phyloP scores from a whole-genome alignment of 2,797 vertebrate species.

The Cynodonichthys magdalenae region DNA sequence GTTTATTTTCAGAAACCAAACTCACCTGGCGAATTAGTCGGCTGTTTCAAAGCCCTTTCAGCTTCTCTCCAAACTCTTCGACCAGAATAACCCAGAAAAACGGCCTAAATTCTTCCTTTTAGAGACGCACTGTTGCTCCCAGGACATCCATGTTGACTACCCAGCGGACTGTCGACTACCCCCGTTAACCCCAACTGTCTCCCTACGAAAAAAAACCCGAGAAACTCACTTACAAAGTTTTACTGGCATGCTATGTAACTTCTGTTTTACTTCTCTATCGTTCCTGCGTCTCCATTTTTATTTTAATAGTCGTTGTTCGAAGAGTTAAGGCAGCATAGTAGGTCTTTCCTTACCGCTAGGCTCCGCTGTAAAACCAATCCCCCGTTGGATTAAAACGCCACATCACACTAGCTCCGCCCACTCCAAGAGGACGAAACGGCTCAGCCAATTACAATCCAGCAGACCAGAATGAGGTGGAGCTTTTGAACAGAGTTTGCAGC shows the following conservation, averaged over 20 bases:
- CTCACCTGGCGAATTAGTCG: constrained; percentile 36
- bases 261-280: rapidly evolving
- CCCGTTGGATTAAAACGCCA: constrained; percentile 53
- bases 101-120: constrained; percentile 70
- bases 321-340: not conserved
- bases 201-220: constrained; percentile 5
- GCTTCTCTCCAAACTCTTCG: not conserved
- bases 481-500: constrained; percentile 37
- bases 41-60: constrained; percentile 21
- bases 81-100: constrained; percentile 45
- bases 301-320: not conserved
- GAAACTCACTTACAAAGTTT: constrained; percentile 41
- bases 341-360: not conserved
- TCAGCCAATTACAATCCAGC: constrained; percentile 55
- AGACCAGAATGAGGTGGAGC: constrained; percentile 23
- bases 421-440: not conserved
- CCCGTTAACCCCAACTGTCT: constrained; percentile 38
- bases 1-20: not conserved
- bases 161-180: constrained; percentile 4
- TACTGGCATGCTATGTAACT: constrained; percentile 3
- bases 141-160: constrained; percentile 77
- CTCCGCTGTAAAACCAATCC: constrained; percentile 35
- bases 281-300: not conserved
- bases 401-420: constrained; percentile 48
- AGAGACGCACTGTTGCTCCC: constrained; percentile 58